Evolutionary conservation across 2,797 vertebrate genomes (phyloP), one percentile per base, ranked within the genome.

Genomic region (Nyctibius grandis): DNA sequence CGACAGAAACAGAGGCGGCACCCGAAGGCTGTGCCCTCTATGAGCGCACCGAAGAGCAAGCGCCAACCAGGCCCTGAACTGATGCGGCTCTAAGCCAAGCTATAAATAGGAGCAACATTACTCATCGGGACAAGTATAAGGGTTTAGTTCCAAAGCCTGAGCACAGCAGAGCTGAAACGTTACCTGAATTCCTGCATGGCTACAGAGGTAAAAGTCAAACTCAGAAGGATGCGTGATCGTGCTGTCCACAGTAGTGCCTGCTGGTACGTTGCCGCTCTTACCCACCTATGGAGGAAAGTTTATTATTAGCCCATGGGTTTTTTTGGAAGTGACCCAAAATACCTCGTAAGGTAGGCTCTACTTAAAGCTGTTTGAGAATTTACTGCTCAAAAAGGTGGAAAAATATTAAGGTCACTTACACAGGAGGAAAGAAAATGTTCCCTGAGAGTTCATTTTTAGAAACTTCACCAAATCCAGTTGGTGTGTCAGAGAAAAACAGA

Each of bases 171-270:
- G 77, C 47, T 85, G 93, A 61, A 75, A 40, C 26, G 83, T 98
- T 98, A 99, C 99, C 99, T 99, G 99, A 98, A 99, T 99, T 94
- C 99, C 99, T 96, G 99, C 99, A 91, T 99, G 99, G 98, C 99
- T 99, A 98, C 99, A 99, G 98, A 99, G 98, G 98, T 99, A 99
- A 98, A 99, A 99, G 97, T 99, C 99, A 88, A 99, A 99, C 97
- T 99, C 99, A 11, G 99, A 99, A 42, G 99, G 99, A 97, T 99
- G 99, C 9, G 99, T 99, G 98, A 99, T 99, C 96, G 99, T 99
- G 97, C 99, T 99, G 97, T 99, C 99, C 97, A 99, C 99, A 2
- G 99, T 99, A 88, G 99, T 99, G 94, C 99, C 99, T 29, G 99
- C 99, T 57, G 99, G 99, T 74, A 99, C 99, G 11, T 99, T 99